Base-by-base conservation (phyloP, 1,140 invertebrate genomes). In the Bombus soroeensis region DNA sequence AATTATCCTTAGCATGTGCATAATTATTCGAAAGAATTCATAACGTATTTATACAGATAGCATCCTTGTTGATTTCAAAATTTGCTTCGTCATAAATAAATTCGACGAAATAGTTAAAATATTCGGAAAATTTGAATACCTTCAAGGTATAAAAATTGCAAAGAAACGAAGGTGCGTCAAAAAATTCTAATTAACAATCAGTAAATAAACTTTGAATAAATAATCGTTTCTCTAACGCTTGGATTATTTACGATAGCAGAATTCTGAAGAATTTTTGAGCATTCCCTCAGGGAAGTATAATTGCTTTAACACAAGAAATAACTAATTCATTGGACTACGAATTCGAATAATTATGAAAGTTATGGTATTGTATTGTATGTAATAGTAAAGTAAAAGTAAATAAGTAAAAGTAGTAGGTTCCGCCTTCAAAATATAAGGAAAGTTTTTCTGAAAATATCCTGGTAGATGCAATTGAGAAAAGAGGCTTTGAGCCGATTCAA, bases 381-480 rank as follows among this genome's bases (percentile, higher is more conserved):
- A 15, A 47, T 47, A 47, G 15, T 18, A 47, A 15, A 47, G 43
- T 47, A 47, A 47, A 47, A 18, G 43, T 47, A 47, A 47, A 47
- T 47, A 47, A 47, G 15, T 47, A 5, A 18, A 47, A 47, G 5
- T 18, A 39, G 3, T 68, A 3, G 9, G 0, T 37, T 37, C 22
- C 6, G 0, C 0, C 0, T 5, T 37, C 3, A 4, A 70, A 25
- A 62, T n/a, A 62, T 12, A 4, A 59, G 10, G 28, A 59, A 71
- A n/a, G 12, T 5, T 41, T n/a, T 28, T 25, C 34, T 59, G 25
- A 32, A n/a, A 41, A 64, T 41, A 2, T 28, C 32, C 0, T n/a
- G 89, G 57, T 87, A 95, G 95, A 92, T 9, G 83, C 86, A 2
- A 88, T 95, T 12, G 94, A 95, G 47, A 81, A 73, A 41, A 80